Percentiles rank a stretch among this genome's conserved stretches.
Conservation (phyloP, 2,888 invertebrate species). For the Drepana falcataria region DNA sequence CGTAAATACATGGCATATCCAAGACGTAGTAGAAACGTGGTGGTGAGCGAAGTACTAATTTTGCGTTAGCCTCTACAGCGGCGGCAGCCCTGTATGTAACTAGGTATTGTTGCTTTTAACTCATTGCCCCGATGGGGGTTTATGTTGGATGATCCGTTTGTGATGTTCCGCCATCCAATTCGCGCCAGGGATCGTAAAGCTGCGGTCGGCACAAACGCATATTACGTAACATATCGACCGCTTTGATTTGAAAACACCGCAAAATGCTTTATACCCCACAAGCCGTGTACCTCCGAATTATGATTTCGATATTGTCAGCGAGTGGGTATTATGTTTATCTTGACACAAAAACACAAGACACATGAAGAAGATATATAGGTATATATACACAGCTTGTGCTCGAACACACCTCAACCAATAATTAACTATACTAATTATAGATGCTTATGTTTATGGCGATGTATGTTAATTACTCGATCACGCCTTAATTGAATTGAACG, state of each 20-base stretch:
- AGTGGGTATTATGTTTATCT: background rate
- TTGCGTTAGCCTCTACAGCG: background rate
- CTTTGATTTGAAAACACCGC: slow-evolving; percentile 70
- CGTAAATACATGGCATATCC: no score
- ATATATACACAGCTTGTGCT: no score
- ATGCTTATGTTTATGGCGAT: no score
- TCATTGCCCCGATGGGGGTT: slow-evolving; percentile 26
- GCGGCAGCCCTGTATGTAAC: slow-evolving; percentile 6
- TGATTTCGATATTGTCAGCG: background rate
- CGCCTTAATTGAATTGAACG: no score
- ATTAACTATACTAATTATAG: no score
- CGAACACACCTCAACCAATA: no score
- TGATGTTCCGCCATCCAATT: slow-evolving; percentile 60
- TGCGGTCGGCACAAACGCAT: slow-evolving; percentile 49
- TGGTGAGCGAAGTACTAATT: no score
- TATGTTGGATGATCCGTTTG: slow-evolving; percentile 38
- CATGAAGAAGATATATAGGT: no score
- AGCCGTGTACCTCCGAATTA: background rate
- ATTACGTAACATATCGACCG: slow-evolving; percentile 33
- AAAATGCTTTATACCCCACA: slow-evolving; percentile 19
- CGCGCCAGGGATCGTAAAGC: slow-evolving; percentile 46
- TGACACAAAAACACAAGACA: no score
- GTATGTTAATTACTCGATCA: no score
- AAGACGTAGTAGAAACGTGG: no score
- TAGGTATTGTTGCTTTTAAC: slow-evolving; percentile 22